Evolutionary conservation across 2,888 invertebrate genomes (phyloP).

Genomic region (Diogma glabrata): DNA sequence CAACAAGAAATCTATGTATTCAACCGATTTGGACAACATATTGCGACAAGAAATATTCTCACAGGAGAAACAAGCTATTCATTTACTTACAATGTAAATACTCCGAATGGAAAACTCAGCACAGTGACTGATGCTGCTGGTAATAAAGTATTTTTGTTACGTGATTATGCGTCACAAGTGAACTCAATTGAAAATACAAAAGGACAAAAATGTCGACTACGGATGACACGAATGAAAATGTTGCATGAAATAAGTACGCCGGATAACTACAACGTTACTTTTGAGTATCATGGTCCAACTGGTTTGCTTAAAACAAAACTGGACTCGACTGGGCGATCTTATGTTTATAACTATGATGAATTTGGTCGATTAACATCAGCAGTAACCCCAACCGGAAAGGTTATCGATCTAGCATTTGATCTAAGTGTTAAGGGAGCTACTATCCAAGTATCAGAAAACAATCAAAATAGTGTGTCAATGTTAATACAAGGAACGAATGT

Average conservation of each 20-base stretch:
- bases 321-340: conserved; percentile 80
- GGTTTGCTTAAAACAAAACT: conserved; percentile 80
- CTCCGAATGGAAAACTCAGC: conserved; percentile 88
- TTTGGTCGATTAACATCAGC: conserved; percentile 85
- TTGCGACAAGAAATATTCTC: conserved; percentile 86
- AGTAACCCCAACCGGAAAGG: conserved; percentile 90
- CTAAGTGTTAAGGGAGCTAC: conserved; percentile 84
- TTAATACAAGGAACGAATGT: conserved; percentile 80
- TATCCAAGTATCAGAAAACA: conserved; percentile 72
- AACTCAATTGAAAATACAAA: conserved; percentile 91
- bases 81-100: conserved; percentile 93
- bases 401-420: conserved; percentile 77
- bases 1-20: conserved; percentile 91
- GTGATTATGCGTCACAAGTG: conserved; percentile 78
- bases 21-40: conserved; percentile 90
- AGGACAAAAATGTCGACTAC: conserved; percentile 78
- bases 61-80: conserved; percentile 87
- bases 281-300: conserved; percentile 84
- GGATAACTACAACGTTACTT: conserved; percentile 86
- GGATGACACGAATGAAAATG: conserved; percentile 88
- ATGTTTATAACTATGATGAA: conserved; percentile 90
- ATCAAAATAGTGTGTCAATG: conserved; percentile 72
- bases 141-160: conserved; percentile 70
- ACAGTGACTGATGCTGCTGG: conserved; percentile 90
- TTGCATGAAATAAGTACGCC: conserved; percentile 83